Evolutionary conservation across 2,113 vertebrate genomes (phyloP).

Genomic region (Cheirogaleus medius): DNA sequence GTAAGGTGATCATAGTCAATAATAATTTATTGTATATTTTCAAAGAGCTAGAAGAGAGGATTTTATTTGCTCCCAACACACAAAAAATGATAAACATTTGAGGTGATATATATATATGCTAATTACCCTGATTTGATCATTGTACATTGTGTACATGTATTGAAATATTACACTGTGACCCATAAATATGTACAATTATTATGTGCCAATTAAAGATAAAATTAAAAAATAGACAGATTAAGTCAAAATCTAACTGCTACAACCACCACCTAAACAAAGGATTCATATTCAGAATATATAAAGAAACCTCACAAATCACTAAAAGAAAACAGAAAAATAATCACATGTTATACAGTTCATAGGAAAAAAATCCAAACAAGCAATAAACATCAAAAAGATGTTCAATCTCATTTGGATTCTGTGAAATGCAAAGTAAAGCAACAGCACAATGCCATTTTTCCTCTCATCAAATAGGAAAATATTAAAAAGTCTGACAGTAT

Average conservation of each 20-base stretch:
- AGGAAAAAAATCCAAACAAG: neutral
- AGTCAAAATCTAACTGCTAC: neutral
- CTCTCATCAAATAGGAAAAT: neutral
- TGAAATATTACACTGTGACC: neutral
- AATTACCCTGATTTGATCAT: neutral
- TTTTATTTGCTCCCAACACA: neutral
- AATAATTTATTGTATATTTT: neutral
- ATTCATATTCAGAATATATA: neutral
- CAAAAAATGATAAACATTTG: neutral
- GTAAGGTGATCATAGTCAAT: neutral
- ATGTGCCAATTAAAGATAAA: neutral
- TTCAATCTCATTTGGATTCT: neutral
- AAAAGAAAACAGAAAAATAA: neutral
- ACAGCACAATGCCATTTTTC: neutral
- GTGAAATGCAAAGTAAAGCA: neutral
- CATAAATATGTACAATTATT: neutral
- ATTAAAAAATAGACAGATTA: neutral
- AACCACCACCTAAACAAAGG: neutral
- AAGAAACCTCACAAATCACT: neutral
- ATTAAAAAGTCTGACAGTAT: conserved; percentile 1
- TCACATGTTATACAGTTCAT: neutral
- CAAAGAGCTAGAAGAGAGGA: neutral
- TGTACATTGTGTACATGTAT: neutral
- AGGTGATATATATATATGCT: neutral
- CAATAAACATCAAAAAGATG: neutral